Evolutionary conservation across 2,888 invertebrate genomes (phyloP).

Genomic region (Endotricha flammealis): DNA sequence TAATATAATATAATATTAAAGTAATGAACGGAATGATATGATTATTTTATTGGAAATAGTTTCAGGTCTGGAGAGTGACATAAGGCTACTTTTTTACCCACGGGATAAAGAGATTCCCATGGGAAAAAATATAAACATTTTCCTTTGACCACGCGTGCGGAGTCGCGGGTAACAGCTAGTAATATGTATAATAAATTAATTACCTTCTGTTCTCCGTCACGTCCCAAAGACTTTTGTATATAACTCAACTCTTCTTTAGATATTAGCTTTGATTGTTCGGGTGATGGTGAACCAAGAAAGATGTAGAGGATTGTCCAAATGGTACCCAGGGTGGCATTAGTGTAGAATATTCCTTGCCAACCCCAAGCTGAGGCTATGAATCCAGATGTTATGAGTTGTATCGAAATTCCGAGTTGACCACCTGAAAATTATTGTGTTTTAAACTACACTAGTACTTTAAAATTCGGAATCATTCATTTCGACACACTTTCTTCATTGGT

Average conservation of each 20-base stretch:
- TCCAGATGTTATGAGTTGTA: slow-evolving; percentile 86
- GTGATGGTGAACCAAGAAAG: slow-evolving; percentile 82
- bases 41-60: no score
- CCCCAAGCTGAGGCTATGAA: slow-evolving; percentile 81
- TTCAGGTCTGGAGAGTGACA: no score
- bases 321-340: slow-evolving; percentile 81
- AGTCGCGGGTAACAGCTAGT: no score
- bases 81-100: no score
- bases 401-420: slow-evolving; percentile 87
- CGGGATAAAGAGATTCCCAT: no score
- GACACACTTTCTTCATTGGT: no score
- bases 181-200: no score
- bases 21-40: no score
- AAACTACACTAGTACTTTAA: background rate
- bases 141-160: no score
- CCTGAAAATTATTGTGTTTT: slow-evolving; percentile 57
- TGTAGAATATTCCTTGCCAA: slow-evolving; percentile 89
- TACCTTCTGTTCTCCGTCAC: slow-evolving; percentile 58
- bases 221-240: slow-evolving; percentile 78
- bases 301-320: slow-evolving; percentile 80
- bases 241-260: slow-evolving; percentile 81
- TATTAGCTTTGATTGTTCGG: slow-evolving; percentile 79
- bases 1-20: no score
- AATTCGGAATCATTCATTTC: no score
- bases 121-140: no score